Evolutionary conservation across 2,113 vertebrate species (phyloP).

Genomic region (Psilopsiagon aymara): DNA sequence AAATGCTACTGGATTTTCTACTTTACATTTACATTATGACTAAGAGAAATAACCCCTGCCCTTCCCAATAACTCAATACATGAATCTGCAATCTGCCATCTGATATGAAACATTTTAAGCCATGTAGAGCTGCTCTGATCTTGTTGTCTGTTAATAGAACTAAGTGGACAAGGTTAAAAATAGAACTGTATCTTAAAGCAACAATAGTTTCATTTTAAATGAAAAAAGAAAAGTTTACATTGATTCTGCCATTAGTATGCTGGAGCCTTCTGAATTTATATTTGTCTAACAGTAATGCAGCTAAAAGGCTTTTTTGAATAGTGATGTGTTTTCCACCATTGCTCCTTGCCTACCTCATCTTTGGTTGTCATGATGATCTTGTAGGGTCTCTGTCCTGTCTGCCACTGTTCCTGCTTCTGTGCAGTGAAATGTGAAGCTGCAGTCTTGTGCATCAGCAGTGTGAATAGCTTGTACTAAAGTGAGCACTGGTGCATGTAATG

Average conservation of each 20-base stretch:
- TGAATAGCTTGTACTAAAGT: neutral
- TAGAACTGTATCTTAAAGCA: neutral
- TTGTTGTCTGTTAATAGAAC: constrained; percentile 1
- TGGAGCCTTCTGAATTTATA: neutral
- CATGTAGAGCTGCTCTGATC: neutral
- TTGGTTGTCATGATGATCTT: neutral
- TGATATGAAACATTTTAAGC: neutral
- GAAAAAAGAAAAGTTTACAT: neutral
- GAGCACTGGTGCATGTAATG: neutral
- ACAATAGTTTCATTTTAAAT: neutral
- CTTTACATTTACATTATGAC: constrained; percentile 48
- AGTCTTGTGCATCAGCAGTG: neutral
- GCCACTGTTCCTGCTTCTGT: neutral
- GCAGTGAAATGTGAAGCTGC: constrained; percentile 43
- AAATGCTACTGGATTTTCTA: constrained; percentile 8
- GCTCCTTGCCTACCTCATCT: neutral
- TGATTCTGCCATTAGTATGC: neutral
- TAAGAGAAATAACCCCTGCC: constrained; percentile 31
- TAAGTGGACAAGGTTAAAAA: constrained; percentile 14
- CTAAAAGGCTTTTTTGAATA: neutral
- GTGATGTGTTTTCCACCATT: neutral
- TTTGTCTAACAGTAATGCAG: constrained; percentile 6
- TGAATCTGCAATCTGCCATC: neutral
- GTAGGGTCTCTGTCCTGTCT: neutral
- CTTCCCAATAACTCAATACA: neutral